Conservation (phyloP, 64 coral and sea anemone species). For the Stylophora pistillata region DNA sequence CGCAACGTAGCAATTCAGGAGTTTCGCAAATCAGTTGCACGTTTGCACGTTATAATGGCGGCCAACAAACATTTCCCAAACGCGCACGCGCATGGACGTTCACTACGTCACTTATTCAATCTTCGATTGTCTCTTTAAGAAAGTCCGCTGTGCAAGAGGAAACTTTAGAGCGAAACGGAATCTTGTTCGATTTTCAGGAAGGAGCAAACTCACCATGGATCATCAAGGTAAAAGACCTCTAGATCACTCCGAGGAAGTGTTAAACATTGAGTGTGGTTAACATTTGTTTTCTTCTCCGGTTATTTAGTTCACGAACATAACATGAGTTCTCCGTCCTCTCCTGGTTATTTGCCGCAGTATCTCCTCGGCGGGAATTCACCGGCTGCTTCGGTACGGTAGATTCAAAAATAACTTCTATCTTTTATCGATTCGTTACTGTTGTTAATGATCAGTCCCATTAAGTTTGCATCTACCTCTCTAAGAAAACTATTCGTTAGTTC, state of each 20-base stretch:
- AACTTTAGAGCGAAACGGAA: neutral
- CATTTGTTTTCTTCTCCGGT: neutral
- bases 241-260: neutral
- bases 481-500: no score
- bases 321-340: constrained; percentile 32
- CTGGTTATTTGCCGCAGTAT: constrained; percentile 74
- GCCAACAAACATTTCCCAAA: no score
- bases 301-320: constrained; percentile 28
- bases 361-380: constrained; percentile 72
- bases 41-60: neutral
- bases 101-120: neutral
- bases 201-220: constrained; percentile 10
- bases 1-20: no score
- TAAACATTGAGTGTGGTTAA: neutral
- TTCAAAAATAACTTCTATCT: neutral
- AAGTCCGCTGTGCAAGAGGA: constrained; percentile 12
- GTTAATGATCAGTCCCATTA: no score
- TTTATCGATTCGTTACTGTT: neutral
- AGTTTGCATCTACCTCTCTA: no score
- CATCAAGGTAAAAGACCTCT: neutral
- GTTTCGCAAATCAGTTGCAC: no score
- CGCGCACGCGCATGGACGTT: neutral
- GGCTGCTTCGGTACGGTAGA: constrained; percentile 21
- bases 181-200: neutral
- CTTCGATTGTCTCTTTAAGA: neutral